Evolutionary conservation across 2,888 invertebrate genomes (phyloP).

Genomic region (Dasypogon diadema): DNA sequence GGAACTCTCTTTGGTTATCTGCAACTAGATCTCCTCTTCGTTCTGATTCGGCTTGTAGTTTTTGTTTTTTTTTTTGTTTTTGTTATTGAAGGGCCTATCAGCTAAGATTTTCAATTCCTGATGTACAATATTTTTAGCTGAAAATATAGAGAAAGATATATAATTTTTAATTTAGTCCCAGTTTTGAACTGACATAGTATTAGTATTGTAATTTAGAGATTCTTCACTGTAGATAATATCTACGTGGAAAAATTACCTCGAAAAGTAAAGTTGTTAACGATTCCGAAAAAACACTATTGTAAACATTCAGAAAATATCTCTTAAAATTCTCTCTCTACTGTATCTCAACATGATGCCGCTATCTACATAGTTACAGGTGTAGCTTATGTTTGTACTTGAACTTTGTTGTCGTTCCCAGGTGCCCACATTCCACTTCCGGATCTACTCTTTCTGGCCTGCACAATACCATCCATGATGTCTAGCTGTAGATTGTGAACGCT

Average conservation of each 20-base stretch:
- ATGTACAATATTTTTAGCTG: conserved; percentile 24
- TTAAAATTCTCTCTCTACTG: neutral
- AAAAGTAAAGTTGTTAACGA: conserved; percentile 37
- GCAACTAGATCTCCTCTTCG: neutral
- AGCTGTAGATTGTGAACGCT: conserved; percentile 86
- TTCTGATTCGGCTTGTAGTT: neutral
- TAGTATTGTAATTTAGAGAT: too few species aligned
- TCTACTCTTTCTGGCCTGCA: conserved; percentile 77
- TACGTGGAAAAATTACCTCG: conserved; percentile 33
- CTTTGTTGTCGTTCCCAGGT: conserved; percentile 65
- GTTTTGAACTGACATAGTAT: too few species aligned
- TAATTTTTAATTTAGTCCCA: too few species aligned
- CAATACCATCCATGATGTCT: conserved; percentile 91
- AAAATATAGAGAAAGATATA: neutral
- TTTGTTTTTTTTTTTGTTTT: neutral
- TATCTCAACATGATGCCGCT: neutral
- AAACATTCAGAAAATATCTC: conserved; percentile 37
- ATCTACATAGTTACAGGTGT: conserved; percentile 4
- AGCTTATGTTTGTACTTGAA: conserved; percentile 66
- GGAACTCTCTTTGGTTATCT: conserved; percentile 6
- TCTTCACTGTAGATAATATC: too few species aligned
- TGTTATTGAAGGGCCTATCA: neutral
- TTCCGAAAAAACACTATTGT: conserved; percentile 33
- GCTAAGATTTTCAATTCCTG: conserved; percentile 15
- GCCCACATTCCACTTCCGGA: conserved; percentile 77